Percentiles rank a stretch among this genome's conserved stretches.
phyloP scores from a whole-genome alignment of 2,113 vertebrate species.

The Tenebrosternarchus preto region DNA sequence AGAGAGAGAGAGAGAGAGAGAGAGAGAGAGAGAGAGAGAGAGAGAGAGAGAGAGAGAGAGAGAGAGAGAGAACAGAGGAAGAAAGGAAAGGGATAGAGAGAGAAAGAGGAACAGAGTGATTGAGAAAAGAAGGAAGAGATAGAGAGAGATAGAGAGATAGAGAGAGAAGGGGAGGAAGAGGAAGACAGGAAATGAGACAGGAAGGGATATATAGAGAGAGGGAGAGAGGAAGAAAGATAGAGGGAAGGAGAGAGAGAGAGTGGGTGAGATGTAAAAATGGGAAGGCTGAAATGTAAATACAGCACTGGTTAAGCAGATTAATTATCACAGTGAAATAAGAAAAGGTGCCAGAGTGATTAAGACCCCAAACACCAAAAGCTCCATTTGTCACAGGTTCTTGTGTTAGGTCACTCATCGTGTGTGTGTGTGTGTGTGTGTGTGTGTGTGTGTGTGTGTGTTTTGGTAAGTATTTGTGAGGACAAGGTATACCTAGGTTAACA shows the following conservation, averaged over 20 bases:
- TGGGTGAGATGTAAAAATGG: constrained; percentile 57
- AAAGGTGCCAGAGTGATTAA: constrained; percentile 53
- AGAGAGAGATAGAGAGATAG: neutral
- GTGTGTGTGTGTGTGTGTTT: neutral
- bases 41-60: constrained; percentile 8
- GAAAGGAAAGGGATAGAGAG: neutral
- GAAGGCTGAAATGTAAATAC: constrained; percentile 38
- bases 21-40: constrained; percentile 16
- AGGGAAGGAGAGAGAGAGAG: neutral
- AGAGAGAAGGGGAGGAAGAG: neutral
- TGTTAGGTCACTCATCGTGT: constrained; percentile 10
- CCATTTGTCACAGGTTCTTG: constrained; percentile 30
- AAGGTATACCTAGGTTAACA: too few species aligned
- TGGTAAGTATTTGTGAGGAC: neutral
- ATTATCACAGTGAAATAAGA: constrained; percentile 63
- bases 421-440: constrained; percentile 13
- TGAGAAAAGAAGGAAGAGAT: neutral
- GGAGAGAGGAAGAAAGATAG: neutral
- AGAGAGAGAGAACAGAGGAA: neutral
- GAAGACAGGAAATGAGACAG: neutral
- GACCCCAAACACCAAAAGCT: constrained; percentile 29
- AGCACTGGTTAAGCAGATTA: constrained; percentile 64
- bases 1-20: neutral
- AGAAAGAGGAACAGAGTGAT: neutral
- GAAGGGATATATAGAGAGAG: neutral